phyloP scores from a whole-genome alignment of 2,797 vertebrate genomes.

The Tangara arthus region DNA sequence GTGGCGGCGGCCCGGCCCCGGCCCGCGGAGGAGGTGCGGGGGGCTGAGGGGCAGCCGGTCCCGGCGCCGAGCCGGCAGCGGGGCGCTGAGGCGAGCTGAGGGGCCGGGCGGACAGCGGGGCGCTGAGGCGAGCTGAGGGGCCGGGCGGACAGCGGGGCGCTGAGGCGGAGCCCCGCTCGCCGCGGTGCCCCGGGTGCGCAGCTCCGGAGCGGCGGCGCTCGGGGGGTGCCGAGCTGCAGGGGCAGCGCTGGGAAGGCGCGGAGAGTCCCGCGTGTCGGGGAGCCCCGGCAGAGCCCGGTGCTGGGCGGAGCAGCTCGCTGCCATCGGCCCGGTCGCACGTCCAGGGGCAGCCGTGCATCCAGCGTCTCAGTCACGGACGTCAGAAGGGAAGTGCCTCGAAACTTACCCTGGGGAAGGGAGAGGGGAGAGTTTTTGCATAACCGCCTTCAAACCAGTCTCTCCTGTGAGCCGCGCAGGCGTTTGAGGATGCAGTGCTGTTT shows the following conservation, averaged over 20 bases:
- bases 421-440: background rate
- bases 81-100: no score
- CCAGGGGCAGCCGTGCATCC: rapidly evolving
- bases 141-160: no score
- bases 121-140: no score
- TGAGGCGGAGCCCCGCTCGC: no score
- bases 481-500: background rate
- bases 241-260: rapidly evolving
- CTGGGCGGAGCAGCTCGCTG: rapidly evolving
- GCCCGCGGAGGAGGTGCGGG: background rate
- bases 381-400: background rate
- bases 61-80: no score
- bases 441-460: background rate
- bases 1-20: background rate
- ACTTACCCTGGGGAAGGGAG: background rate
- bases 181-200: background rate
- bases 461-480: background rate
- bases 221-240: rapidly evolving
- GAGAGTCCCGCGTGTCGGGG: background rate
- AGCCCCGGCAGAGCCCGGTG: background rate
- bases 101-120: no score
- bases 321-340: rapidly evolving
- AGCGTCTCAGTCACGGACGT: background rate
- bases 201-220: background rate
- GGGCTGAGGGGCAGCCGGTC: background rate